These are phyloP conservation scores for Limnodromus scolopaceus DNA, from an alignment of 2,797 vertebrate genomes.

Conservation along the genomic window DNA sequence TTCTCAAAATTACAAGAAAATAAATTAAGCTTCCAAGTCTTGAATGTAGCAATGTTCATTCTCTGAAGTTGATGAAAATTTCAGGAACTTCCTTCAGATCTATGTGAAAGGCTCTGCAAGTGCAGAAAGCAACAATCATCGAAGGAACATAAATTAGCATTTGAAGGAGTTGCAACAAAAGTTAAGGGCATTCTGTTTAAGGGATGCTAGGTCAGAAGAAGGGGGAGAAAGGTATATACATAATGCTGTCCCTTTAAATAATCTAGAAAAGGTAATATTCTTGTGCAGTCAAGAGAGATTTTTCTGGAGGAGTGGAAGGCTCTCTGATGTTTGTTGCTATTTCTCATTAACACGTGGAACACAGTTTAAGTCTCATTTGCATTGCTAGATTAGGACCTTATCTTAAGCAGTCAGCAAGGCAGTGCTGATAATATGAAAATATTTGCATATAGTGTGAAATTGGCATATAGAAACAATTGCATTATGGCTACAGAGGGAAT, in stretches of 20 bases:
- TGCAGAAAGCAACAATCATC: neutral
- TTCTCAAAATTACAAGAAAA: neutral
- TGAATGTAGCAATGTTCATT: neutral
- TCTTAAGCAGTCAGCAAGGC: conserved; percentile 26
- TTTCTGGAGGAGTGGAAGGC: neutral
- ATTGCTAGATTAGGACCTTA: neutral
- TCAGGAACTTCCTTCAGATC: neutral
- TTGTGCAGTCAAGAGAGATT: neutral
- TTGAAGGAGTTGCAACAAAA: neutral
- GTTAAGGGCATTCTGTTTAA: neutral
- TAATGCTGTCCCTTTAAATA: neutral
- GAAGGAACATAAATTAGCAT: neutral
- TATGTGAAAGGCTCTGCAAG: neutral
- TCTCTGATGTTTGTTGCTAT: neutral
- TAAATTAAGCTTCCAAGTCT: neutral
- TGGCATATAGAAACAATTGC: conserved; percentile 5
- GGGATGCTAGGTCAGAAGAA: neutral
- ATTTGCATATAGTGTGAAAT: neutral
- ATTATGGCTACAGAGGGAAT: neutral
- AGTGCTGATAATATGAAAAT: neutral
- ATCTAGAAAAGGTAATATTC: neutral
- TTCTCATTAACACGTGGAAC: neutral
- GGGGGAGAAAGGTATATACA: neutral
- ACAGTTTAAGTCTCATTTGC: neutral
- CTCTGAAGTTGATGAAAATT: neutral